Base-by-base conservation (phyloP, 1,140 invertebrate species). In the Drosophila cardini region DNA sequence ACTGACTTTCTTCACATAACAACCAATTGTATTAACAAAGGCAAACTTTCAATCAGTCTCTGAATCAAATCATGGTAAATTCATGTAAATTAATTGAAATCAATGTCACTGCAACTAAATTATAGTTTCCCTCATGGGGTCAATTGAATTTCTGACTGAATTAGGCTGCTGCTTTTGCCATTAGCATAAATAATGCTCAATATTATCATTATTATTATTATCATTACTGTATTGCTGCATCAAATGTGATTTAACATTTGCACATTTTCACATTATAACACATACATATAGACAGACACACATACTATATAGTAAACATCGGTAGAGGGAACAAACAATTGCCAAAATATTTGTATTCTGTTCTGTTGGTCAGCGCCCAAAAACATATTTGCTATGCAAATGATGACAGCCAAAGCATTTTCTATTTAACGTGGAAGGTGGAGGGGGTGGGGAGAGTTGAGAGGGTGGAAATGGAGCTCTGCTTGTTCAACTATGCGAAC, bases 311-410 rank as follows among this genome's bases (percentile, higher is more conserved):
- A 45, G 13, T 13, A 45, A 2, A 60, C 4, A 21, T 13, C 2
- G 10, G 21, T 8, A 18, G 13, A 57, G 18, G 21, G 16, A 30
- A 10, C 38, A 36, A n/a, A 69, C 56, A 64, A 64, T 64, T 53
- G 60, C 8, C 50, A 56, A 71, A 62, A 64, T 72, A 65, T 65
- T 57, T 72, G 61, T 58, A 4, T 64, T 13, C 61, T 62, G 13
- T 16, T 46, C 38, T 36, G 30, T 30, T 57, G 43, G 61, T 11
- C 56, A 50, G 61, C 8, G 18, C 26, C 45, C 42, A 67, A 48
- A 61, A 45, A 58, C 70, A 55, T 72, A 72, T 72, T 72, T 72
- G 70, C 70, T 60, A 72, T 72, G 70, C 70, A 72, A 72, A 72
- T 72, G 63, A 67, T 72, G 70, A 72, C 63, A 67, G 63, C 43